These are phyloP conservation scores for Orchesellides sinensis DNA, from an alignment of 2,888 invertebrate species.

Conservation along the genomic window DNA sequence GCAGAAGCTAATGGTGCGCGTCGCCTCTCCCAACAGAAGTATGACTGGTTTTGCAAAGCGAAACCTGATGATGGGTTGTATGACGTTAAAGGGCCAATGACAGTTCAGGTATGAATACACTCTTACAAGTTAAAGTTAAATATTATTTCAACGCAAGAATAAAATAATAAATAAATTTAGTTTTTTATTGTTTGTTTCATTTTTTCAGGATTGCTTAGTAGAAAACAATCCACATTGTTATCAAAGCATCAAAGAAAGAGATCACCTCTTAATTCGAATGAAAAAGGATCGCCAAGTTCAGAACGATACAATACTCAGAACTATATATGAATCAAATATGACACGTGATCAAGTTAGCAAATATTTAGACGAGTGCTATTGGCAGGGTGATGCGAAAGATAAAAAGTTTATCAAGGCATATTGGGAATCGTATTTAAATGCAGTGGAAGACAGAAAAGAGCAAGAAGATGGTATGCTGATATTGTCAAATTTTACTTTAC, in stretches of 20 bases:
- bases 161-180: neutral
- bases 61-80: neutral
- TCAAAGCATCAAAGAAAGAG: slow-evolving; percentile 30
- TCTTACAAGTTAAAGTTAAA: too few relatives aligned
- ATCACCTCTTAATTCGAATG: slow-evolving; percentile 10
- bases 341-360: neutral
- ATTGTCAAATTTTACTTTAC: too few relatives aligned
- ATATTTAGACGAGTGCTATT: slow-evolving; percentile 2
- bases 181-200: neutral
- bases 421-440: slow-evolving; percentile 14
- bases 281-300: slow-evolving; percentile 13
- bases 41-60: neutral
- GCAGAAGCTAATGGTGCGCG: too few relatives aligned
- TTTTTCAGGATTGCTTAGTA: slow-evolving; percentile 24
- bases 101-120: neutral
- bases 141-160: too few relatives aligned
- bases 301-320: slow-evolving; percentile 12
- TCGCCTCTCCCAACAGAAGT: neutral
- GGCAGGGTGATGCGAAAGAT: neutral
- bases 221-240: slow-evolving; percentile 33
- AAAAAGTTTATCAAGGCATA: neutral
- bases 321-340: neutral
- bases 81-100: neutral
- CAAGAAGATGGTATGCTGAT: too few relatives aligned
- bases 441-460: too few relatives aligned